A percentile compares a stretch with the other conserved stretches of the same genome.
phyloP scores from a whole-genome alignment of 2,113 vertebrate genomes.

The Geococcyx californianus region DNA sequence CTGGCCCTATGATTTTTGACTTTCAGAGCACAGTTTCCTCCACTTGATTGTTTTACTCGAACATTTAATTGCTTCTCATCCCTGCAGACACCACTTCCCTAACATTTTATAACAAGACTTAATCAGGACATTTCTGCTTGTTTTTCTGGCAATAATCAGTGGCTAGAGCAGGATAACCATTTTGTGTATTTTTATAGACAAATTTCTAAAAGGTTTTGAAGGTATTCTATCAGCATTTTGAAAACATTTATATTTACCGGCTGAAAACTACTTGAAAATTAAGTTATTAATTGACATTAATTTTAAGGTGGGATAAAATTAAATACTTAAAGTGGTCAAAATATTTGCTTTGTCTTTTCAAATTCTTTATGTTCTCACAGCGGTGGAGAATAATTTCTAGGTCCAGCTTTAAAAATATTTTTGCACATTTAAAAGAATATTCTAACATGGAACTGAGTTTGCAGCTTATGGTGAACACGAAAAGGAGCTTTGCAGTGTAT shows the following conservation, averaged over 20 bases:
- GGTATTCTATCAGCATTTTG: background rate
- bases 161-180: background rate
- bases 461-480: background rate
- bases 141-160: background rate
- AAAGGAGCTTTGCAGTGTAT: background rate
- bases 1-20: background rate
- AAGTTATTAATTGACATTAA: background rate
- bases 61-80: slow-evolving; percentile 34
- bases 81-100: background rate
- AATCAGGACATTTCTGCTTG: background rate
- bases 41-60: slow-evolving; percentile 7
- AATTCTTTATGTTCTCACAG: background rate
- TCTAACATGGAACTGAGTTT: background rate
- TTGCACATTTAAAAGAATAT: background rate
- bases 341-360: background rate
- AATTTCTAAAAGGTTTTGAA: background rate
- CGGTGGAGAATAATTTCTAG: background rate
- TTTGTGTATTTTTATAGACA: background rate
- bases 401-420: background rate
- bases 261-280: background rate
- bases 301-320: background rate
- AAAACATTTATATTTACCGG: background rate
- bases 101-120: slow-evolving; percentile 24
- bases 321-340: background rate
- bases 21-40: background rate